Conservation (phyloP, 2,888 invertebrate species). For the Leucoma salicis region DNA sequence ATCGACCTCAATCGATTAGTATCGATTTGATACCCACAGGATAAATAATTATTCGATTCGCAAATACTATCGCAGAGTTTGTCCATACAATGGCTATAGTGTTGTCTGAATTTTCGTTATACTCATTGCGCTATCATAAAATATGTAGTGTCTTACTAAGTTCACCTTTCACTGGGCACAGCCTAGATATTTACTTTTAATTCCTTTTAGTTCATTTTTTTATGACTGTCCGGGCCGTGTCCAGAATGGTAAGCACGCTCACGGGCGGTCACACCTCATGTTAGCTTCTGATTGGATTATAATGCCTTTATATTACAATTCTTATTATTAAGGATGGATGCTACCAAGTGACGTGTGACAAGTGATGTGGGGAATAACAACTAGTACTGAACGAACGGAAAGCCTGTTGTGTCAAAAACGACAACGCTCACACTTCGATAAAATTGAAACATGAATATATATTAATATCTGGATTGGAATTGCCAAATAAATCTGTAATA, state of each 20-base stretch:
- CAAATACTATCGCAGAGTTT: too few relatives aligned
- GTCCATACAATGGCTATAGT: too few relatives aligned
- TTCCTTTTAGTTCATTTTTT: conserved; percentile 72
- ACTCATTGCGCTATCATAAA: too few relatives aligned
- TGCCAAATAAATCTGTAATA: conserved; percentile 12
- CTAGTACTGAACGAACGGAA: conserved; percentile 48
- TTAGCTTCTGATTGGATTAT: conserved; percentile 78
- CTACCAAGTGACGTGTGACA: conserved; percentile 71
- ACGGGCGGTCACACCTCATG: conserved; percentile 74
- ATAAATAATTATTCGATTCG: too few relatives aligned
- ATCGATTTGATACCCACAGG: too few relatives aligned
- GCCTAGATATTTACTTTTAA: conserved; percentile 55
- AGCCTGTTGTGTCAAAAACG: conserved; percentile 39
- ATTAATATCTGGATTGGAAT: conserved; percentile 31
- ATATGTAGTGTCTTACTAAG: not conserved
- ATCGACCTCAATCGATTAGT: too few relatives aligned
- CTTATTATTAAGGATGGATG: conserved; percentile 72
- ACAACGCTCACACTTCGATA: conserved; percentile 15
- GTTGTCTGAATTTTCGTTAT: too few relatives aligned
- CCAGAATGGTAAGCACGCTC: conserved; percentile 66
- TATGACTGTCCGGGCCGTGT: conserved; percentile 62
- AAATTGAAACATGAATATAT: conserved; percentile 24
- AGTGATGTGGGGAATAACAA: conserved; percentile 69
- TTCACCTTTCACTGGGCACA: not conserved
- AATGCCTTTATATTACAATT: conserved; percentile 79